phyloP scores from a whole-genome alignment of 2,797 vertebrate genomes.

The Eulemur mongoz region DNA sequence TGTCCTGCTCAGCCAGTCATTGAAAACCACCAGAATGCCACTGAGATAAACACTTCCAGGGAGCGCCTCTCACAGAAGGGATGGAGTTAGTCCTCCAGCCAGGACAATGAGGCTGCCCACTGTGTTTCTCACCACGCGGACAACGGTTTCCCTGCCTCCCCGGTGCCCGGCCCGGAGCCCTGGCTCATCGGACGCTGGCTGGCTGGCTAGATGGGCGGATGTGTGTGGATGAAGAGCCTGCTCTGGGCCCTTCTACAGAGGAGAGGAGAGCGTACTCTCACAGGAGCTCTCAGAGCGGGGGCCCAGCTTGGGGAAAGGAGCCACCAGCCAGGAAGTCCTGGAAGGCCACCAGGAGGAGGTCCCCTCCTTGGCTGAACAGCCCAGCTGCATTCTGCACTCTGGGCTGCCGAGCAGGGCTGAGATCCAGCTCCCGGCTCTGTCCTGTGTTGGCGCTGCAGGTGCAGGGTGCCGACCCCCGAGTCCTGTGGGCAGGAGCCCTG shows the following conservation, averaged over 20 bases:
- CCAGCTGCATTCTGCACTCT: background rate
- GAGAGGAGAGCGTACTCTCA: background rate
- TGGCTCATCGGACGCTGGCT: background rate
- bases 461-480: background rate
- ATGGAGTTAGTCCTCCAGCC: background rate
- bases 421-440: too few relatives aligned
- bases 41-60: background rate
- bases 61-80: background rate
- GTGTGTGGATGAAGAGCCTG: background rate
- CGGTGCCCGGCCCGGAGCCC: accelerated
- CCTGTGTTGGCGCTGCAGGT: too few relatives aligned
- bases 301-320: background rate
- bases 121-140: accelerated
- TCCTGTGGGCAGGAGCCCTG: background rate
- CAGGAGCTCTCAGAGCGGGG: background rate
- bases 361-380: too few relatives aligned
- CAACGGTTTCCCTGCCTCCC: background rate
- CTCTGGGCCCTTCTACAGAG: background rate
- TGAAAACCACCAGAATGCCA: background rate
- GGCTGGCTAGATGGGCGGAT: background rate
- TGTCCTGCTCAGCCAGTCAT: background rate
- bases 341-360: accelerated
- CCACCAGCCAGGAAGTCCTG: background rate
- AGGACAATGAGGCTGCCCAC: accelerated
- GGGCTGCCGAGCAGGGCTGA: background rate